Evolutionary conservation across 2,113 vertebrate genomes (phyloP).

Genomic region (Empidonax alnorum): DNA sequence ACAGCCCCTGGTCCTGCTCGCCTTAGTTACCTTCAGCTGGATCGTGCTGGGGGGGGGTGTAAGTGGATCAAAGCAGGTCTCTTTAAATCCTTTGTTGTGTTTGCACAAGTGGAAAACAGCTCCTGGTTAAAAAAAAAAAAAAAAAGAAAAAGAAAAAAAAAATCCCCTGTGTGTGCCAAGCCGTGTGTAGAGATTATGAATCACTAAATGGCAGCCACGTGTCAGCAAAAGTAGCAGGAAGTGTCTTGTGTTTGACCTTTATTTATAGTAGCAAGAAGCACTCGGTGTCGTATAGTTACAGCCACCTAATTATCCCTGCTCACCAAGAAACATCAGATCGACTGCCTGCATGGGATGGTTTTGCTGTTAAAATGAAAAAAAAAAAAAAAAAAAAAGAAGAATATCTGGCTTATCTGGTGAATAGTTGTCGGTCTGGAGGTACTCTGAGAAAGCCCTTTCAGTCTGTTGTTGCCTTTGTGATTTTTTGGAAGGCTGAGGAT

Average conservation of each 20-base stretch:
- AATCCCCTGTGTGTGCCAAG: slow-evolving; percentile 41
- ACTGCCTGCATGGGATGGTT: neutral
- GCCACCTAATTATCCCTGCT: neutral
- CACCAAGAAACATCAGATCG: neutral
- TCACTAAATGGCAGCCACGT: slow-evolving; percentile 64
- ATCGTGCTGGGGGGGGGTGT: neutral
- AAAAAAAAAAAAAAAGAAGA: neutral
- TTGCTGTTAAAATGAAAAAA: neutral
- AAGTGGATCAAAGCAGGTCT: neutral
- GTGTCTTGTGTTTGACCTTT: slow-evolving; percentile 59
- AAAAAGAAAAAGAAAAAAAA: neutral
- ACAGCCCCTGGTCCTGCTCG: neutral
- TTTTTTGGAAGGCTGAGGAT: neutral
- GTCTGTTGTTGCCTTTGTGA: neutral
- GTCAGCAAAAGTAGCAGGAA: slow-evolving; percentile 68
- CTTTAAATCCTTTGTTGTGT: slow-evolving; percentile 60
- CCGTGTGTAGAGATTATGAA: slow-evolving; percentile 54
- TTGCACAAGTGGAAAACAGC: slow-evolving; percentile 48
- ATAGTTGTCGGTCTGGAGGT: neutral
- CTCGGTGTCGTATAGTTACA: neutral
- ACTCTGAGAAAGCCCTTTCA: neutral
- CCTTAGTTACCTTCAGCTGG: neutral
- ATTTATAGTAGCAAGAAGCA: slow-evolving; percentile 30
- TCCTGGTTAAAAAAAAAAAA: neutral
- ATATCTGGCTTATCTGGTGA: neutral